A percentile compares a stretch with the other conserved stretches of the same genome.
Conservation (phyloP, 2,888 invertebrate genomes). For the Laspeyria flexula region DNA sequence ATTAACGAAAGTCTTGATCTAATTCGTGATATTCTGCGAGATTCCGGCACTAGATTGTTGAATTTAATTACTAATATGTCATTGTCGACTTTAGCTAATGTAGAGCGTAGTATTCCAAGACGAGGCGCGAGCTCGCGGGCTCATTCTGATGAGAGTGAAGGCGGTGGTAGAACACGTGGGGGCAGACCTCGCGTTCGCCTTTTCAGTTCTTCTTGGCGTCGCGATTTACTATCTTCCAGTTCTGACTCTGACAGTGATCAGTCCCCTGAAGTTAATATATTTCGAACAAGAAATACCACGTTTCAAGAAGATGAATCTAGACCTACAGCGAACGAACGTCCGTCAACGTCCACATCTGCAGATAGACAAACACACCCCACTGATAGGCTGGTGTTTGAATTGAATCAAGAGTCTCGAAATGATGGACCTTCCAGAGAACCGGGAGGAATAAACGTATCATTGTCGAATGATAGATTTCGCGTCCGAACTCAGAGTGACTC, state of each 20-base stretch:
- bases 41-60: constrained; percentile 77
- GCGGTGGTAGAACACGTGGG: constrained; percentile 39
- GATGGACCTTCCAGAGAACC: constrained; percentile 43
- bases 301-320: constrained; percentile 63
- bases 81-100: constrained; percentile 68
- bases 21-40: constrained; percentile 78
- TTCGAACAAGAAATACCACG: constrained; percentile 72
- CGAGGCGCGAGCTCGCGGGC: constrained; percentile 51
- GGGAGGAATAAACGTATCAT: constrained; percentile 57
- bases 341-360: constrained; percentile 25
- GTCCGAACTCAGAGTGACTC: constrained; percentile 63
- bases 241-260: constrained; percentile 79
- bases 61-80: constrained; percentile 82
- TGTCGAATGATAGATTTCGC: constrained; percentile 67
- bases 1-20: constrained; percentile 79
- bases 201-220: constrained; percentile 56
- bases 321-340: constrained; percentile 28
- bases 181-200: constrained; percentile 56
- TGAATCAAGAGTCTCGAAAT: constrained; percentile 51
- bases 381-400: constrained; percentile 66
- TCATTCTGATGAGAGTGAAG: constrained; percentile 62
- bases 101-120: constrained; percentile 58
- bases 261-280: constrained; percentile 74
- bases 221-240: constrained; percentile 66
- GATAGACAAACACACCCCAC: constrained; percentile 44